phyloP scores from a whole-genome alignment of 2,797 vertebrate genomes.

The Schizothorax lantsangensis region DNA sequence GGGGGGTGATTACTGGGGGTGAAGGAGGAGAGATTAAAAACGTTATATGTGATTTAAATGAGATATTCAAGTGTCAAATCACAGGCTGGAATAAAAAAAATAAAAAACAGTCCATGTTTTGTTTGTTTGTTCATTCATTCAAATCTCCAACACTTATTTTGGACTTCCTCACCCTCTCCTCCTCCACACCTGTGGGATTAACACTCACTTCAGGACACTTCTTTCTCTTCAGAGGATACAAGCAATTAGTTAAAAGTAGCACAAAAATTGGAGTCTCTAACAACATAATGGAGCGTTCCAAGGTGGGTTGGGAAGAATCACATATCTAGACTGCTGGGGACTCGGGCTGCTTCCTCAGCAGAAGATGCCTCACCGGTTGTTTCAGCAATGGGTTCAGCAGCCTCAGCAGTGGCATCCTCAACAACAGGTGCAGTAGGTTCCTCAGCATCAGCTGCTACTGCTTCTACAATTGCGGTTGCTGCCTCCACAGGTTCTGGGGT shows the following conservation, averaged over 20 bases:
- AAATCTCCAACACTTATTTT: neutral
- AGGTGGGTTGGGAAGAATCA: neutral
- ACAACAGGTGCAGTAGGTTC: conserved; percentile 52
- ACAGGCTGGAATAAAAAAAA: neutral
- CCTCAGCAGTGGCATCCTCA: conserved; percentile 19
- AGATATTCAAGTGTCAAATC: neutral
- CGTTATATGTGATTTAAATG: neutral
- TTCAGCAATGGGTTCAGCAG: conserved; percentile 11
- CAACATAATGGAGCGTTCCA: neutral
- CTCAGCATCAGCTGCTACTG: conserved; percentile 19
- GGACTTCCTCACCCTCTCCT: neutral
- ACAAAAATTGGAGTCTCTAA: conserved; percentile 3
- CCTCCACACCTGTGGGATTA: neutral
- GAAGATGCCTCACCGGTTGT: conserved; percentile 56
- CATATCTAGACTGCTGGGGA: conserved; percentile 33
- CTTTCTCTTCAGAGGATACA: neutral
- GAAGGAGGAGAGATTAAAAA: neutral
- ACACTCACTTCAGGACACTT: neutral
- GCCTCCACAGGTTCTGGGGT: conserved; percentile 1
- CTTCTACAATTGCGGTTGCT: conserved; percentile 7
- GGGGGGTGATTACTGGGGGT: neutral
- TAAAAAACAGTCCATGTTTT: neutral
- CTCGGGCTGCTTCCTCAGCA: conserved; percentile 60
- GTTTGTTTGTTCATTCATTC: neutral
- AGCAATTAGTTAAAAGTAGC: neutral